Evolutionary conservation across 2,113 vertebrate species (phyloP).

Genomic region (Callaeas wilsoni): DNA sequence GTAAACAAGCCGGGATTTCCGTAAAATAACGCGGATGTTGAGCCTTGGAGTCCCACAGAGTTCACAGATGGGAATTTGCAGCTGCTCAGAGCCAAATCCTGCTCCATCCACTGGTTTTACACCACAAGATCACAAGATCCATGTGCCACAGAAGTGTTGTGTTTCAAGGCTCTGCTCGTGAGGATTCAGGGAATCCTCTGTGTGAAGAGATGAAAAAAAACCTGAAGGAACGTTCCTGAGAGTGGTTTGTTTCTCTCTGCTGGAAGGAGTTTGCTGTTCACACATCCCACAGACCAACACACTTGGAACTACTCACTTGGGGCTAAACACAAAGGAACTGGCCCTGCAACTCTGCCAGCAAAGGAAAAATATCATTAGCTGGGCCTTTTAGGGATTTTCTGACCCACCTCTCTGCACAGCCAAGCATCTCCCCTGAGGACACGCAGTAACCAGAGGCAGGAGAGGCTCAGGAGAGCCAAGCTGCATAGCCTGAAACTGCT

Average conservation of each 20-base stretch:
- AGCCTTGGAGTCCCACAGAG: neutral
- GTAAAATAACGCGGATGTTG: neutral
- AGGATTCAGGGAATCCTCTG: neutral
- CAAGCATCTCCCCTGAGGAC: neutral
- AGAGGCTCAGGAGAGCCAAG: neutral
- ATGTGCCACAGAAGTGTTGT: neutral
- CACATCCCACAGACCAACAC: neutral
- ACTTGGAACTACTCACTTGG: neutral
- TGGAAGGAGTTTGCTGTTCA: neutral
- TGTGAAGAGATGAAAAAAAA: neutral
- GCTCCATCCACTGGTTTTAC: neutral
- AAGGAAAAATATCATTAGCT: neutral
- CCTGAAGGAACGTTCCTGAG: neutral
- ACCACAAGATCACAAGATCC: too few relatives aligned
- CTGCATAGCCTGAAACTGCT: neutral
- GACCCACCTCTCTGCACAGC: neutral
- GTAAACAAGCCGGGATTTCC: conserved; percentile 16
- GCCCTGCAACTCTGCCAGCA: neutral
- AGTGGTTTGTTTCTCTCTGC: neutral
- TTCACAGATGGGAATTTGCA: neutral
- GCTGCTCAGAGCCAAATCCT: neutral
- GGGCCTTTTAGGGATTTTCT: neutral
- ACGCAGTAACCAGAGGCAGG: neutral
- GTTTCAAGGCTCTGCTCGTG: neutral
- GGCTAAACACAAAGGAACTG: neutral